Evolutionary conservation across 2,888 invertebrate genomes (phyloP), one percentile per base, ranked within the genome.

Genomic region (Eilema griseolum): DNA sequence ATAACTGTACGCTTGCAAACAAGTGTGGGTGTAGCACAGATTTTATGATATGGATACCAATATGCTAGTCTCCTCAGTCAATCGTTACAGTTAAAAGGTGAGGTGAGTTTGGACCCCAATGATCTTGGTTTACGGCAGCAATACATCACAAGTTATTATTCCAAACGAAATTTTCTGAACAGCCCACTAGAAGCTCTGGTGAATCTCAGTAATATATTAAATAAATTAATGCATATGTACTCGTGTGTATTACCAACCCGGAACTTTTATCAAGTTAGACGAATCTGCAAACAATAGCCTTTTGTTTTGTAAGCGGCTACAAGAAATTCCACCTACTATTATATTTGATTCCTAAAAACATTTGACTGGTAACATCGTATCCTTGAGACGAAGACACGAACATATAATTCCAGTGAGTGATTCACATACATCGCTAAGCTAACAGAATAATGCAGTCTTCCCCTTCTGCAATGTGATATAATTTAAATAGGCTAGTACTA

Each of bases 281-380:
- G 57, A 64, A 67, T 63, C 68, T 67, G 33, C 12, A 56, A 52
- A 75, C 73, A 73, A 75, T 73, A 66, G 73, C 56, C 69, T 71
- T 71, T 73, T 67, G 69, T 68, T 70, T 66, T 66, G 61, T 57
- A 62, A 56, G 61, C 24, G 52, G 63, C 52, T 61, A 28, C n/a
- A 62, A 67, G 26, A n/a, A n/a, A n/a, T 52, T n/a, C 52, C 24
- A 67, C 28, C 28, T 69, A 23, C 23, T 23, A 65, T 60, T 60
- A 60, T 24, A 41, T 24, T 41, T 62, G 41, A 41, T 23, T 62
- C 37, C 24, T 24, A 20, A 41, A 24, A 62, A 24, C 16, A 62
- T 37, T 14, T 24, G 24, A 14, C 61, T 37, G 10, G 61, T 61
- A 61, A 37, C 37, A 37, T 16, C 24, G 10, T 37, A 16, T 23